Percentiles rank a stretch among this genome's conserved stretches.
Evolutionary conservation across 1,140 invertebrate species (phyloP).

Genomic region (Panulirus ornatus): DNA sequence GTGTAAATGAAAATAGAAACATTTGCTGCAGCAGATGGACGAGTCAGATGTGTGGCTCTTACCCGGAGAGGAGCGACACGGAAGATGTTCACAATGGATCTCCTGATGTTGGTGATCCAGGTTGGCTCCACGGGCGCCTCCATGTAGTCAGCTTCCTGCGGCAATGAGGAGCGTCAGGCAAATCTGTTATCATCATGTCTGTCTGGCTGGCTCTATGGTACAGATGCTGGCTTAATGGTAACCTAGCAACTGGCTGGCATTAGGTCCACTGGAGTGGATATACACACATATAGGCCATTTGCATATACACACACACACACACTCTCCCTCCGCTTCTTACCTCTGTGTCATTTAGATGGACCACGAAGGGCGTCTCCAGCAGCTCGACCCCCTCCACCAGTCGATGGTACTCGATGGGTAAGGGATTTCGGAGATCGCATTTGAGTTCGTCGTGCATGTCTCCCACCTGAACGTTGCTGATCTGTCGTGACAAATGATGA

Average conservation of each 20-base stretch:
- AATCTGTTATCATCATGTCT: too few relatives aligned
- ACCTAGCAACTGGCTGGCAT: too few relatives aligned
- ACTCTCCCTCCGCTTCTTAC: slow-evolving; percentile 5
- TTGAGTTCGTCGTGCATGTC: slow-evolving; percentile 2
- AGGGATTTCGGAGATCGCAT: not conserved
- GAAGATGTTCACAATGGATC: slow-evolving; percentile 20
- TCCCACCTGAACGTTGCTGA: slow-evolving; percentile 26
- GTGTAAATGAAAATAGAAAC: too few relatives aligned
- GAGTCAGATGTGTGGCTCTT: too few relatives aligned
- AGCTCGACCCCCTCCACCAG: not conserved
- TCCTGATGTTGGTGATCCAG: slow-evolving; percentile 40
- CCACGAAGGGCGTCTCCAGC: slow-evolving; percentile 31
- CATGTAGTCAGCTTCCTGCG: not conserved
- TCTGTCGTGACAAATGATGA: not conserved
- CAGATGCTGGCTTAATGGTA: too few relatives aligned
- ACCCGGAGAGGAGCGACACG: slow-evolving; percentile 22
- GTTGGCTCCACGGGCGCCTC: slow-evolving; percentile 13
- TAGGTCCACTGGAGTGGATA: too few relatives aligned
- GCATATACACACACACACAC: too few relatives aligned
- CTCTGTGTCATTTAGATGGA: not conserved
- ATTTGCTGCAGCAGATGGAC: too few relatives aligned
- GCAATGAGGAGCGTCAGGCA: too few relatives aligned
- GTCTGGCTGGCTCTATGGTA: too few relatives aligned
- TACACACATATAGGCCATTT: too few relatives aligned
- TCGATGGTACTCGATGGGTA: slow-evolving; percentile 33